Conservation (phyloP, 2,797 vertebrate genomes). For the Enteromius anoplus region DNA sequence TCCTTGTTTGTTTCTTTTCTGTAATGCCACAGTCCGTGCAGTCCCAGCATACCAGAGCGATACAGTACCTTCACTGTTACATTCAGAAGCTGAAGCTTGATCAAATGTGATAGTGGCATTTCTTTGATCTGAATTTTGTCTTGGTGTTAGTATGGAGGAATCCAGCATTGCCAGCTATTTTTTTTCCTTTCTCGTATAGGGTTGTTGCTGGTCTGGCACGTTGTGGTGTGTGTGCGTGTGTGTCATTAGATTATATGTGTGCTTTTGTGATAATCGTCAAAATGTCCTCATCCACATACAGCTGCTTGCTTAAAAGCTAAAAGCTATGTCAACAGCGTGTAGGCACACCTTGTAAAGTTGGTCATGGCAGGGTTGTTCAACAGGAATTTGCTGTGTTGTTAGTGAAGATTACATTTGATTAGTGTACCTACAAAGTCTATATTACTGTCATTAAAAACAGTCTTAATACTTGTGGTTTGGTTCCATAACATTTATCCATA, state of each 20-base stretch:
- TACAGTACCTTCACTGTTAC: not conserved
- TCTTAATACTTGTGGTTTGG: not conserved
- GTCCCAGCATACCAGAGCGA: not conserved
- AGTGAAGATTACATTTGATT: not conserved
- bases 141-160: too few relatives aligned
- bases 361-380: conserved; percentile 5
- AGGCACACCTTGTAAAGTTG: conserved; percentile 5
- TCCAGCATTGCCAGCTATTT: not conserved
- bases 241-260: conserved; percentile 13
- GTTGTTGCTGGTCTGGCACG: not conserved
- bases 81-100: not conserved
- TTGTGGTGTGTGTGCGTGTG: not conserved
- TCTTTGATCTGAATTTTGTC: not conserved
- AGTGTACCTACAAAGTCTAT: not conserved
- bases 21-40: not conserved
- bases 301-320: conserved; percentile 2
- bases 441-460: not conserved
- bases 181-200: not conserved
- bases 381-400: not conserved
- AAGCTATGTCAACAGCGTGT: conserved; percentile 12
- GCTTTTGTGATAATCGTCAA: not conserved
- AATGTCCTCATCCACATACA: not conserved
- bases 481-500: conserved; percentile 3
- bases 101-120: not conserved
- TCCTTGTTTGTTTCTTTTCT: not conserved